These are phyloP conservation scores for Ennomos quercinarius DNA, from an alignment of 2,888 invertebrate species.

Conservation along the genomic window DNA sequence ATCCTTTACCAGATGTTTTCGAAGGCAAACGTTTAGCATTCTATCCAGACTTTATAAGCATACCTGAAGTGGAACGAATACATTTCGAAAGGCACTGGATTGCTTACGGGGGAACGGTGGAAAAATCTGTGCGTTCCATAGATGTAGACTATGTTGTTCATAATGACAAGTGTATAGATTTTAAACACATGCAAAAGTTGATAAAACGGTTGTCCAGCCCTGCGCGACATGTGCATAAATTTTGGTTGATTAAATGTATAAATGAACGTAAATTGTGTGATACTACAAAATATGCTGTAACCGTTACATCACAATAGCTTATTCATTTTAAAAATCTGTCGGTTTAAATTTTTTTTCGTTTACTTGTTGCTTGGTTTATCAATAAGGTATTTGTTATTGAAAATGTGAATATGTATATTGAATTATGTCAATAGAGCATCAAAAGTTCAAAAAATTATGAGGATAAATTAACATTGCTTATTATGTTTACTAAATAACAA, in stretches of 20 bases:
- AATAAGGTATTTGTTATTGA: no score
- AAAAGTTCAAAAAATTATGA: no score
- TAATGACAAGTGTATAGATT: conserved; percentile 57
- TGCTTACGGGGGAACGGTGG: conserved; percentile 85
- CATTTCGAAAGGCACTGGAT: conserved; percentile 87
- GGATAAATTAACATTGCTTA: no score
- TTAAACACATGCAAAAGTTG: conserved; percentile 61
- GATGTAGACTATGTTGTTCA: conserved; percentile 74
- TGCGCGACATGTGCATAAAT: conserved; percentile 68
- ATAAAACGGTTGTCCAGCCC: conserved; percentile 52
- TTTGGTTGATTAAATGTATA: conserved; percentile 75
- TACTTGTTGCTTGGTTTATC: no score
- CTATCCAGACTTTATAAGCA: conserved; percentile 78
- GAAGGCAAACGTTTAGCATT: conserved; percentile 67
- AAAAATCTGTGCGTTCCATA: conserved; percentile 62
- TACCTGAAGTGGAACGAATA: conserved; percentile 65
- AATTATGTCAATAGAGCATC: no score
- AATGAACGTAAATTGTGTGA: conserved; percentile 63
- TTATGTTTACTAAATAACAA: no score
- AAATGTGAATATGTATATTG: no score
- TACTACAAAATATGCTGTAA: conserved; percentile 63
- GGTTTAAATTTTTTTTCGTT: neutral
- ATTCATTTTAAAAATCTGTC: neutral
- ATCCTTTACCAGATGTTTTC: conserved; percentile 72
- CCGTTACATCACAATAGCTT: conserved; percentile 50